These are phyloP conservation scores for Eilema caniola DNA, from an alignment of 2,888 invertebrate genomes.

Conservation along the genomic window DNA sequence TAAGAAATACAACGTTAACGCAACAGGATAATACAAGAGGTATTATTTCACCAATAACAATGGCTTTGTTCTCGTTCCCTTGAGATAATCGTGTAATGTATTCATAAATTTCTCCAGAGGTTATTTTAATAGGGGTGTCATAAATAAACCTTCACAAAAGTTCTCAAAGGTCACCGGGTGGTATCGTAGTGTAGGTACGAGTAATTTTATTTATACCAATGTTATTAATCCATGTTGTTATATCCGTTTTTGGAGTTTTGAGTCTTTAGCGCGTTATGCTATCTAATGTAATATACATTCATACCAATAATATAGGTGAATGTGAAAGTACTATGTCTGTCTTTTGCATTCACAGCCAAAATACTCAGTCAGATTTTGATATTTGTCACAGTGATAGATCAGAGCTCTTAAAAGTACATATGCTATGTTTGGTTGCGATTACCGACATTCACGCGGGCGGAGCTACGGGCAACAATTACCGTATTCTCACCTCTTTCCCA, in stretches of 20 bases:
- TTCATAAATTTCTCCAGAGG: conserved; percentile 1
- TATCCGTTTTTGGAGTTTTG: too few relatives aligned
- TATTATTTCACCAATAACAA: not conserved
- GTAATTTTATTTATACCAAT: not conserved
- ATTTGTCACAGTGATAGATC: too few relatives aligned
- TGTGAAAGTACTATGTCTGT: too few relatives aligned
- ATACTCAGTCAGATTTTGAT: too few relatives aligned
- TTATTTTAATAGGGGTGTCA: not conserved
- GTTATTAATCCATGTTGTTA: too few relatives aligned
- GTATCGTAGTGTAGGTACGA: not conserved
- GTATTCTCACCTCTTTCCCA: too few relatives aligned
- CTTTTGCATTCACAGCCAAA: too few relatives aligned
- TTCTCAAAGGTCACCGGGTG: not conserved
- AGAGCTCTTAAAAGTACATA: too few relatives aligned
- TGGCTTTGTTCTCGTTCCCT: not conserved
- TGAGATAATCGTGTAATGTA: not conserved
- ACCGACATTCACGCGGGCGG: too few relatives aligned
- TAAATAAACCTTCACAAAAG: not conserved
- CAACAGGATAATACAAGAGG: not conserved
- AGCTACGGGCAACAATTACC: too few relatives aligned
- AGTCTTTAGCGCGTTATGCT: not conserved
- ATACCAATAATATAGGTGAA: too few relatives aligned
- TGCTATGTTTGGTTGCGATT: too few relatives aligned
- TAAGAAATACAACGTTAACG: not conserved
- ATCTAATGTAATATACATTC: not conserved